Evolutionary conservation across 2,888 invertebrate species (phyloP).

Genomic region (Rotaria magnacalcarata): DNA sequence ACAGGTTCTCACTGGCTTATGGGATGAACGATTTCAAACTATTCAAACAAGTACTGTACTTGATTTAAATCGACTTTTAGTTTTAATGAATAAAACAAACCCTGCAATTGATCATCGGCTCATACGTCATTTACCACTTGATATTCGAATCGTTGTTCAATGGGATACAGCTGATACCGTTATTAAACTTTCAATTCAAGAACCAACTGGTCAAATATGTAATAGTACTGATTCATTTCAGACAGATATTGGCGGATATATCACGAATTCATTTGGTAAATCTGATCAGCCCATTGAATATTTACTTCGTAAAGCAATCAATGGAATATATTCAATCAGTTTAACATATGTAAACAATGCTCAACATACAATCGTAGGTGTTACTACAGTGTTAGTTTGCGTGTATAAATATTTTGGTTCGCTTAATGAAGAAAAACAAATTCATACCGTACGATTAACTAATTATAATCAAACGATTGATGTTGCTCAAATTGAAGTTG

Average conservation of each 20-base stretch:
- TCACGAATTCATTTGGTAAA: not conserved
- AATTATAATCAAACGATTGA: not conserved
- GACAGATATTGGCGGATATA: not conserved
- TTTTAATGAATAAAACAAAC: not conserved
- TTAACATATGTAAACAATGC: not conserved
- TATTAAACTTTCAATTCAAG: not conserved
- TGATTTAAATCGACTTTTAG: not conserved
- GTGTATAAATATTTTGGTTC: not conserved
- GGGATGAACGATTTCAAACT: not conserved
- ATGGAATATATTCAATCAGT: not conserved
- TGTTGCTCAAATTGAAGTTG: not conserved
- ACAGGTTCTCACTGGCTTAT: not conserved
- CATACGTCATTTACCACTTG: not conserved
- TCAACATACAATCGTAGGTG: not conserved
- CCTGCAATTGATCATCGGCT: not conserved
- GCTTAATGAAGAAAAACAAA: slow-evolving; percentile 8
- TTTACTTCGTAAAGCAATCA: not conserved
- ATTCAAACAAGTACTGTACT: not conserved
- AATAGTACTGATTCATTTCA: not conserved
- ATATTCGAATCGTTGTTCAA: slow-evolving; percentile 9
- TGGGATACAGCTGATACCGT: not conserved
- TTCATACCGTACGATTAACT: not conserved
- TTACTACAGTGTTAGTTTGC: not conserved
- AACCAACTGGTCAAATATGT: slow-evolving; percentile 17
- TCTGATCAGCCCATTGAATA: not conserved